These are phyloP conservation scores for Hipparchia semele DNA, from an alignment of 2,888 invertebrate genomes.

Conservation along the genomic window DNA sequence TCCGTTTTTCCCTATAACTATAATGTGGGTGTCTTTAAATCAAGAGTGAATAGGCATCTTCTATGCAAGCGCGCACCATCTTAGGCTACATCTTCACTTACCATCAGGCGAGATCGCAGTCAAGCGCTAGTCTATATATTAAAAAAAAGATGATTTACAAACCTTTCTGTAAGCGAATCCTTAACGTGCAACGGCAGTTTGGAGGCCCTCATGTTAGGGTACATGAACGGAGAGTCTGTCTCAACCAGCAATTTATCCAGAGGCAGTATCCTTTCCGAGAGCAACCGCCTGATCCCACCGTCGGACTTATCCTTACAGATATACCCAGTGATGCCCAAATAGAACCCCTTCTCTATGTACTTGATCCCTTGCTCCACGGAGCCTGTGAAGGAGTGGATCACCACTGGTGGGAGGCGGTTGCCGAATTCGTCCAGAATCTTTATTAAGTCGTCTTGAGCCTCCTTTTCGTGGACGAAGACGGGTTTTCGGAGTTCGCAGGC, in stretches of 20 bases:
- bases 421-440: conserved; percentile 84
- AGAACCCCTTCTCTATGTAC: conserved; percentile 93
- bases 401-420: conserved; percentile 87
- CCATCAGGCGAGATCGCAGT: too few relatives aligned
- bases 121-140: too few relatives aligned
- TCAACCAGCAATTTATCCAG: conserved; percentile 94
- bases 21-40: too few relatives aligned
- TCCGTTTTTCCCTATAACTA: too few relatives aligned
- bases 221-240: conserved; percentile 98
- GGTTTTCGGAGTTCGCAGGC: conserved; percentile 95
- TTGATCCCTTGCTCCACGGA: conserved; percentile 90
- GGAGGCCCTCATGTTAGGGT: conserved; percentile 96
- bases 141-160: conserved; percentile 27
- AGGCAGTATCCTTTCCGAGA: conserved; percentile 91
- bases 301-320: conserved; percentile 96
- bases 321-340: conserved; percentile 90
- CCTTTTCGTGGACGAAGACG: conserved; percentile 95
- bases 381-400: conserved; percentile 96
- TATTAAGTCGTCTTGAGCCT: conserved; percentile 93
- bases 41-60: too few relatives aligned
- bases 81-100: too few relatives aligned
- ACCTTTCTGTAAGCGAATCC: conserved; percentile 93
- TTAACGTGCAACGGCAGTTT: conserved; percentile 95
- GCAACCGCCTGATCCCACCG: conserved; percentile 91
- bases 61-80: too few relatives aligned